These are phyloP conservation scores for Pseudonaja textilis DNA, from an alignment of 2,113 vertebrate genomes.

Conservation along the genomic window DNA sequence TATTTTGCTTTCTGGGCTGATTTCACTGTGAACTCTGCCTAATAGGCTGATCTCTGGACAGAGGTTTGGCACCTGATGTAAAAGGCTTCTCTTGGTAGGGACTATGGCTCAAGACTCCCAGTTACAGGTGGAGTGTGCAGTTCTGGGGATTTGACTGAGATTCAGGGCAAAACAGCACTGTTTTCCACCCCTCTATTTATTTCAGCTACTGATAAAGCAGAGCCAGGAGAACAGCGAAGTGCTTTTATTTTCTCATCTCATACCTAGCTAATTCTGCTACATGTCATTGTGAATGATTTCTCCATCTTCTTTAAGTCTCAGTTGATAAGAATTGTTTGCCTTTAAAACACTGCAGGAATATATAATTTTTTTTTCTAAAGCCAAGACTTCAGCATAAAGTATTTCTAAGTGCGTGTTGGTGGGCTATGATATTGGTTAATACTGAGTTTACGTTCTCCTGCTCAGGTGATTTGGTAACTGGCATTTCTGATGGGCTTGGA, in stretches of 20 bases:
- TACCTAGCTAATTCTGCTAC: not conserved
- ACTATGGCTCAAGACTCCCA: not conserved
- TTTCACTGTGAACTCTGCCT: not conserved
- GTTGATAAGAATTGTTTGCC: not conserved
- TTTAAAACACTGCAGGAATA: not conserved
- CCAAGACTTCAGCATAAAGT: not conserved
- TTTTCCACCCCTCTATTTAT: not conserved
- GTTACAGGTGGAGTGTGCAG: not conserved
- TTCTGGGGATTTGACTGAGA: not conserved
- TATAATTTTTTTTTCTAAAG: not conserved
- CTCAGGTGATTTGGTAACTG: not conserved
- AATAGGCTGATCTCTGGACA: not conserved
- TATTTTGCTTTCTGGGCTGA: not conserved
- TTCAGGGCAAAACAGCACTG: not conserved
- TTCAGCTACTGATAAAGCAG: not conserved
- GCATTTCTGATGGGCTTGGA: not conserved
- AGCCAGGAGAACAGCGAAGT: not conserved
- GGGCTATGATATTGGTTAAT: not conserved
- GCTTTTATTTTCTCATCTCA: not conserved
- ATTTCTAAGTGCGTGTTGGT: not conserved
- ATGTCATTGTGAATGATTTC: not conserved
- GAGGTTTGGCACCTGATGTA: not conserved
- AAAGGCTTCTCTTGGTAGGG: not conserved
- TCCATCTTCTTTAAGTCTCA: not conserved
- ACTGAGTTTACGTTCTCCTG: not conserved